A percentile compares a stretch with the other conserved stretches of the same genome.
Evolutionary conservation across 1,140 invertebrate species (phyloP).

Genomic region (Ceratoteleas bidentatus): DNA sequence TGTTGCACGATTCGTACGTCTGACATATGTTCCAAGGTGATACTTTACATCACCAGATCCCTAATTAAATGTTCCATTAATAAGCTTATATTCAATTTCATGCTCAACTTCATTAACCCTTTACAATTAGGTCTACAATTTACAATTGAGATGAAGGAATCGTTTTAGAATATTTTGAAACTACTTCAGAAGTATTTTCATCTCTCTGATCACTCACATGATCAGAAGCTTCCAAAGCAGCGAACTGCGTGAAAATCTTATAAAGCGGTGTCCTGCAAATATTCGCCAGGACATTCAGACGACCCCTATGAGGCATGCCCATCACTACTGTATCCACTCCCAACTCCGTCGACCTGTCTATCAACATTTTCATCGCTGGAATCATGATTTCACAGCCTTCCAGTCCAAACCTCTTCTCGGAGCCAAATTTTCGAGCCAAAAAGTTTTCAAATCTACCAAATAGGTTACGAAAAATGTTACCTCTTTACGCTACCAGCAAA

Average conservation of each 20-base stretch:
- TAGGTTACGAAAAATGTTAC: too few relatives aligned
- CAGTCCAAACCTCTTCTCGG: slow-evolving; percentile 36
- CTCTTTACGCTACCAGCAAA: not conserved
- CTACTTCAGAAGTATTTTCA: too few relatives aligned
- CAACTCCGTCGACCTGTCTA: slow-evolving; percentile 17
- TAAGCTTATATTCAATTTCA: too few relatives aligned
- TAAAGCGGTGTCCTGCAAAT: slow-evolving; percentile 22
- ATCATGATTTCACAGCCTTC: slow-evolving; percentile 39
- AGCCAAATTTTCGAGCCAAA: slow-evolving; percentile 38
- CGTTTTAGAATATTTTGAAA: too few relatives aligned
- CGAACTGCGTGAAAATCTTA: too few relatives aligned
- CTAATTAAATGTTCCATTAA: too few relatives aligned
- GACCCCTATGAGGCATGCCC: slow-evolving; percentile 46
- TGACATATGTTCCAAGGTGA: slow-evolving; percentile 36
- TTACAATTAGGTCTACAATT: too few relatives aligned
- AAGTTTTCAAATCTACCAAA: slow-evolving; percentile 39
- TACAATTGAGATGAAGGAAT: too few relatives aligned
- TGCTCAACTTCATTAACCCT: too few relatives aligned
- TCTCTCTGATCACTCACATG: slow-evolving; percentile 6
- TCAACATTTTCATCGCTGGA: slow-evolving; percentile 30
- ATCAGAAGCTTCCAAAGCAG: too few relatives aligned
- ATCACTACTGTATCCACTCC: slow-evolving; percentile 38
- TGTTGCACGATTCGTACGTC: slow-evolving; percentile 8
- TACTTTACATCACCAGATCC: slow-evolving; percentile 50
- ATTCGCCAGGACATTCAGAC: slow-evolving; percentile 44